phyloP scores from a whole-genome alignment of 1,140 invertebrate species.

The Solen grandis region DNA sequence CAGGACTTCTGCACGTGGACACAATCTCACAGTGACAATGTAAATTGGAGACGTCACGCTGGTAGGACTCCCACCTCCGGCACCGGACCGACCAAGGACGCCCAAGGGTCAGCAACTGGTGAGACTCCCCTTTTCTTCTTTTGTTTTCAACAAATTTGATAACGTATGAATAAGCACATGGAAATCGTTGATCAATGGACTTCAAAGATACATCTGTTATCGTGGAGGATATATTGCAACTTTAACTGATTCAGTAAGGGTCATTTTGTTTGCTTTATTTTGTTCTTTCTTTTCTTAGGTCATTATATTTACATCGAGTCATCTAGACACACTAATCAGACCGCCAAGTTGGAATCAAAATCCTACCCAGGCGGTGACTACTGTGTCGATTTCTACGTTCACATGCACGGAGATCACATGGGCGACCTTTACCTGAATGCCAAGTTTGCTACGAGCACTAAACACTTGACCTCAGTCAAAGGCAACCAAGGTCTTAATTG shows the following conservation, averaged over 20 bases:
- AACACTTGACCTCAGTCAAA: constrained; percentile 42
- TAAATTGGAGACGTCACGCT: constrained; percentile 87
- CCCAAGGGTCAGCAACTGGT: constrained; percentile 81
- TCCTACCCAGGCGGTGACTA: constrained; percentile 58
- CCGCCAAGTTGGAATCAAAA: constrained; percentile 56
- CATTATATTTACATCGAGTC: constrained; percentile 67
- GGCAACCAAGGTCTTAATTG: constrained; percentile 64
- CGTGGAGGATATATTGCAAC: neutral
- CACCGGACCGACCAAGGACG: constrained; percentile 88
- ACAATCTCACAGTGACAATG: constrained; percentile 80
- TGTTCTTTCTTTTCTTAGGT: no score
- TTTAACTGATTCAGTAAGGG: no score
- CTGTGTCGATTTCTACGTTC: constrained; percentile 66
- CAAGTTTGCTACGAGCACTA: constrained; percentile 2
- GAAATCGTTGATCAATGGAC: no score
- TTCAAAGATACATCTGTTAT: no score
- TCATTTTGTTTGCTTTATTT: no score
- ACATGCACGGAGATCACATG: constrained; percentile 79
- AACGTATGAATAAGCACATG: no score
- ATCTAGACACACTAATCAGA: constrained; percentile 53
- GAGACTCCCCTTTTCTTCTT: no score
- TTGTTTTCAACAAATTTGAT: no score
- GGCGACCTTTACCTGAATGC: constrained; percentile 59
- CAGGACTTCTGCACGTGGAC: constrained; percentile 61
- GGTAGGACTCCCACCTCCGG: constrained; percentile 84